These are phyloP conservation scores for Parasteatoda tepidariorum DNA, from an alignment of 1,140 invertebrate genomes.

Conservation along the genomic window DNA sequence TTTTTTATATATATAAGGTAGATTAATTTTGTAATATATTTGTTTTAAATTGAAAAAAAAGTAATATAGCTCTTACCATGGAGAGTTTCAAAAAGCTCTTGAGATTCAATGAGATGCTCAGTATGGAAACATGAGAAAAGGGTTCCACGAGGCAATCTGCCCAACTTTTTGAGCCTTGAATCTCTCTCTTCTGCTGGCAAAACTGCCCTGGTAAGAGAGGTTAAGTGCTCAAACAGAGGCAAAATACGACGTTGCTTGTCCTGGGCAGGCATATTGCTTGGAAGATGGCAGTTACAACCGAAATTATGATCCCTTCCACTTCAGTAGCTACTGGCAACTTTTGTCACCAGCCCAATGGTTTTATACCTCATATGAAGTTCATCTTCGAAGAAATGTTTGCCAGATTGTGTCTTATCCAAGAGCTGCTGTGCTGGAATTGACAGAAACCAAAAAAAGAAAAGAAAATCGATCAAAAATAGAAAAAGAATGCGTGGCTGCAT, in stretches of 20 bases:
- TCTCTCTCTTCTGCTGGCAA: conserved; percentile 37
- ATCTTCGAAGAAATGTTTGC: conserved; percentile 36
- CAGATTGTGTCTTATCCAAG: neutral
- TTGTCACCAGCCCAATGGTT: neutral
- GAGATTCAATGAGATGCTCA: conserved; percentile 35
- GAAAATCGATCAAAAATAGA: no score
- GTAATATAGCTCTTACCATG: conserved; percentile 20
- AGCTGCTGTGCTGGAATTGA: no score
- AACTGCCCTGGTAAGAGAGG: conserved; percentile 29
- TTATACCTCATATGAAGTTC: neutral
- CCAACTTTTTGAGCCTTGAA: conserved; percentile 13
- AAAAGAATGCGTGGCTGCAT: no score
- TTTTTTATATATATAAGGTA: no score
- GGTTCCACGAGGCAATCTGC: conserved; percentile 18
- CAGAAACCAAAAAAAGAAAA: neutral
- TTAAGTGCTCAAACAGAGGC: conserved; percentile 47
- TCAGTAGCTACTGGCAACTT: neutral
- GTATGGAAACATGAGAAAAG: conserved; percentile 51
- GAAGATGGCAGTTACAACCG: neutral
- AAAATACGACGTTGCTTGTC: conserved; percentile 40
- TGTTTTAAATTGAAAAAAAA: no score
- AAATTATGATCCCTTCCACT: neutral
- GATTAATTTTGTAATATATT: no score
- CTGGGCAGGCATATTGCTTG: conserved; percentile 11
- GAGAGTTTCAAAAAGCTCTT: conserved; percentile 34